Evolutionary conservation across 64 coral and sea anemone species (phyloP).

Genomic region (Catalaphyllia jardinei): DNA sequence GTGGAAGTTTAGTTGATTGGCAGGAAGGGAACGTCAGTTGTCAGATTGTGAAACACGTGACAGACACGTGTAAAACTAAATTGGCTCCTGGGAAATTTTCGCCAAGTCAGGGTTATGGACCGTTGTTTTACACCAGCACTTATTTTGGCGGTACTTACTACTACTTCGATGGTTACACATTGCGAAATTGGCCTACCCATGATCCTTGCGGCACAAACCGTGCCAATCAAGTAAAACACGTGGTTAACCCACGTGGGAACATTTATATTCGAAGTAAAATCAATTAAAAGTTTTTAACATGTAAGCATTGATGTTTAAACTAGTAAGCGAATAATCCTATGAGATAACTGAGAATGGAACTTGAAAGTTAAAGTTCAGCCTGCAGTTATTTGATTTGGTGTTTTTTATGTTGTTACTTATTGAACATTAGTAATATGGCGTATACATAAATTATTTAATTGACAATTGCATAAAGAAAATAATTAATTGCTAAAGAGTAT

Average conservation of each 20-base stretch:
- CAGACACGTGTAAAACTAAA: background rate
- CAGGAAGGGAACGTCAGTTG: background rate
- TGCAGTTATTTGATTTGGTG: too few species aligned
- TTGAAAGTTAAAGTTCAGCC: too few species aligned
- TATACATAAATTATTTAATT: too few species aligned
- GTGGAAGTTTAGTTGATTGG: conserved; percentile 3
- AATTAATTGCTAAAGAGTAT: too few species aligned
- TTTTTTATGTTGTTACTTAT: too few species aligned
- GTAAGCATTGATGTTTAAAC: too few species aligned
- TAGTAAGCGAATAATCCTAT: too few species aligned
- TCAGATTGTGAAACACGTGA: conserved; percentile 21
- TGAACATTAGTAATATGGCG: too few species aligned
- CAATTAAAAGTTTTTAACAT: too few species aligned
- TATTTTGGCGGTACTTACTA: background rate
- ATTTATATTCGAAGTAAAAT: background rate
- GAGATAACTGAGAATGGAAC: too few species aligned
- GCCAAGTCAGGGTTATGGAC: background rate
- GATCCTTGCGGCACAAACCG: conserved; percentile 17
- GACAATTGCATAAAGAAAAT: too few species aligned
- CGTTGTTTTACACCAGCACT: background rate
- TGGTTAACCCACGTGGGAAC: background rate
- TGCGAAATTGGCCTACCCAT: background rate
- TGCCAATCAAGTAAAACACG: background rate
- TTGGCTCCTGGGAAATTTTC: background rate
- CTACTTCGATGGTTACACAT: conserved; percentile 11